Evolutionary conservation across 2,888 invertebrate species (phyloP).

Genomic region (Tenodera sinensis): DNA sequence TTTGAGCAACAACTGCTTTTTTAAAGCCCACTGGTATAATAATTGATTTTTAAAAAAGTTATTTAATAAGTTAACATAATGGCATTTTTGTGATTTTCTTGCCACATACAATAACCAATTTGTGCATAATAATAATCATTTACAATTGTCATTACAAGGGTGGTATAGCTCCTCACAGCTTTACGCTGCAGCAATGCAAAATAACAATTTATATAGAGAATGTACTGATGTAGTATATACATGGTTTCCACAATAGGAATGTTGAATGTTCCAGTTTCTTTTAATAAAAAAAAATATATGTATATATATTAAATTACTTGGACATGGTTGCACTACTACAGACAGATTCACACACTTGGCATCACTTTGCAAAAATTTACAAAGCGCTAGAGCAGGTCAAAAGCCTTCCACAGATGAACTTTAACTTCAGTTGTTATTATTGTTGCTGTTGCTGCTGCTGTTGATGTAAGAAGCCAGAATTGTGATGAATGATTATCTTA

Average conservation of each 20-base stretch:
- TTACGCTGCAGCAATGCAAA: conserved; percentile 15
- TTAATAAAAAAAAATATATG: not conserved
- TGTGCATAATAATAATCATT: conserved; percentile 23
- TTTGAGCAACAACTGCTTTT: conserved; percentile 26
- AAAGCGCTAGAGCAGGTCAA: conserved; percentile 23
- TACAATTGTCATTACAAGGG: conserved; percentile 35
- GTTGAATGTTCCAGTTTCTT: not conserved
- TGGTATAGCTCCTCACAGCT: conserved; percentile 21
- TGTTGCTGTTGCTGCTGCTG: not conserved
- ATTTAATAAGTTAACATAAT: conserved; percentile 21
- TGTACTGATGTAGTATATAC: conserved; percentile 15
- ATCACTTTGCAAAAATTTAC: conserved; percentile 24
- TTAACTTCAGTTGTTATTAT: not conserved
- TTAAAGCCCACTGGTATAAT: conserved; percentile 21
- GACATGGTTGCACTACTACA: conserved; percentile 15
- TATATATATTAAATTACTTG: conserved; percentile 14
- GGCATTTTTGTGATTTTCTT: conserved; percentile 17
- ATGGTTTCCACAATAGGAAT: conserved; percentile 11
- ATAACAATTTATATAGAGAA: conserved; percentile 24
- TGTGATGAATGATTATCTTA: conserved; percentile 6
- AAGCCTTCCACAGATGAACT: conserved; percentile 18
- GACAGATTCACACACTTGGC: conserved; percentile 20
- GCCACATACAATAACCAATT: conserved; percentile 23
- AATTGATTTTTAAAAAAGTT: conserved; percentile 10
- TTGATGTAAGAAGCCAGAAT: conserved; percentile 14